Evolutionary conservation across 2,888 invertebrate genomes (phyloP), one percentile per base, ranked within the genome.

Genomic region (Aporophyla lueneburgensis): DNA sequence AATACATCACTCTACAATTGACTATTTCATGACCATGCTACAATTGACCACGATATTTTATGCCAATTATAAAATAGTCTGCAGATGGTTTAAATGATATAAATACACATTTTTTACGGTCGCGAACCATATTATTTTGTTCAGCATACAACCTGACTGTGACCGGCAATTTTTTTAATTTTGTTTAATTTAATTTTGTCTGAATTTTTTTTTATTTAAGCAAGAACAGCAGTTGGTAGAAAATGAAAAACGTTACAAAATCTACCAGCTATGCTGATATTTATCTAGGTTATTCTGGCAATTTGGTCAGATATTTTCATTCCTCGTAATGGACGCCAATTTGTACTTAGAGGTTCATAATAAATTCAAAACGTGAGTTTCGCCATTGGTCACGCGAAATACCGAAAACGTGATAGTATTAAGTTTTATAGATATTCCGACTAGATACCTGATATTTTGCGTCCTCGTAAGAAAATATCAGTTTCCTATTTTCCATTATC

Each of bases 401-500:
- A 56, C 43, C 16, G 51, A 67, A 51, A 80, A 80, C 75, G 75
- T 80, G 80, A 51, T 53, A 54, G 12, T 70, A 74, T 79, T 74
- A 59, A 54, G 10, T 74, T 66, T 51, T 43, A 59, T 46, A 69
- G 40, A 63, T 68, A 74, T 73, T 56, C 43, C 51, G 24, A 59
- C 54, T 66, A 54, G 58, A 63, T 10, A 73, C n/a, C 27, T 71
- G 65, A 78, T 71, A 78, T 61, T 80, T 46, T 46, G 40, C 53
- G 46, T 21, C 5, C 21, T 1, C 1, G 67, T 19, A 68, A 43
- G 40, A 12, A 53, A 73, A 68, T 68, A 74, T 58, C 16, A 68
- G n/a, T 61, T 61, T 54, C 16, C 16, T 19, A 16, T 63, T 73
- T 66, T 53, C 71, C 33, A 78, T 53, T 78, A 78, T n/a, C 33